Percentiles rank a stretch among this genome's conserved stretches.
Evolutionary conservation across 2,797 vertebrate species (phyloP).

Genomic region (Gallirallus australis): DNA sequence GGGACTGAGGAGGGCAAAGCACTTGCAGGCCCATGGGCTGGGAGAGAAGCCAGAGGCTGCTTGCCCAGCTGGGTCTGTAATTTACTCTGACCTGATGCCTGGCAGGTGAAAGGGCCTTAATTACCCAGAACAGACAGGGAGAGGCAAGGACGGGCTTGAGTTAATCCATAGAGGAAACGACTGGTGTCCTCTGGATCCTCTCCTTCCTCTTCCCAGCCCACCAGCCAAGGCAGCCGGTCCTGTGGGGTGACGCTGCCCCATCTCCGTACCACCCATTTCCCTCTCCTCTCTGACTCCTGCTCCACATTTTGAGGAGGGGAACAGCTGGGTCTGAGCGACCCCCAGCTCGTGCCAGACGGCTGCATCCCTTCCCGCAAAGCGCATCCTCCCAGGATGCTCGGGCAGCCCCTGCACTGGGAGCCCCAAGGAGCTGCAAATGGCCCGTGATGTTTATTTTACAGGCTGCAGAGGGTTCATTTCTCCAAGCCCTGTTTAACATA

Average conservation of each 20-base stretch:
- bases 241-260: background rate
- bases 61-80: background rate
- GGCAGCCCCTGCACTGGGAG: background rate
- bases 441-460: conserved; percentile 14
- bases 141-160: background rate
- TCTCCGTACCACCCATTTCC: background rate
- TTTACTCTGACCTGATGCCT: background rate
- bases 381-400: background rate
- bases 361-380: accelerated
- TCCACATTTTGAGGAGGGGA: accelerated
- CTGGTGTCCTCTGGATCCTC: background rate
- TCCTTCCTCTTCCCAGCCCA: background rate
- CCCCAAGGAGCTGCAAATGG: conserved; percentile 30
- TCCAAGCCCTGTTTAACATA: background rate
- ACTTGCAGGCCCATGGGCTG: background rate
- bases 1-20: accelerated
- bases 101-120: background rate
- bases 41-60: background rate
- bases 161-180: background rate
- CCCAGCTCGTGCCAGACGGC: background rate
- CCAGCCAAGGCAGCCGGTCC: accelerated
- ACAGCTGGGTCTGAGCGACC: accelerated
- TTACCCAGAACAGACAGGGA: background rate
- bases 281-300: background rate
- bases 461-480: background rate